Base-by-base conservation (phyloP, 2,113 vertebrate genomes). In the Myrmecophaga tridactyla region DNA sequence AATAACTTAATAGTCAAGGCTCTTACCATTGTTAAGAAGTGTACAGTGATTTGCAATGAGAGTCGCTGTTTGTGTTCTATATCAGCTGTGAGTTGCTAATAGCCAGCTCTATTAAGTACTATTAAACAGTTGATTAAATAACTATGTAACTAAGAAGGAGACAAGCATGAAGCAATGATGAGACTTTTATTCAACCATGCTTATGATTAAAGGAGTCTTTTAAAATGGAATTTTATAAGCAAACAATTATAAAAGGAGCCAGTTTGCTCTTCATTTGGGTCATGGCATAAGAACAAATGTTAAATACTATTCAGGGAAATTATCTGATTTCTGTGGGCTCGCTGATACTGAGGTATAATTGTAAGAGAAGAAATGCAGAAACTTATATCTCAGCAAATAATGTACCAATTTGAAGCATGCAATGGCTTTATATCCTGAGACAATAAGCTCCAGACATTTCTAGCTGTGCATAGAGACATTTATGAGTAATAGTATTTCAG, bases 121-220 rank as follows among this genome's bases (percentile, higher is more conserved):
- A 60, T 21, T 46, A 91, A 63, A 65, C 41, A 36, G 15, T 94
- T 92, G 69, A 82, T 77, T 51, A 86, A 77, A 46, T 80, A 80
- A 91, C 56, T 86, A 0, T 36, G 25, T 73, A n/a, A 43, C 14
- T 31, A 46, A 80, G 69, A 29, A 39, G 8, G 84, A 69, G 14
- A 8, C 43, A 18, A 39, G 15, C 21, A 8, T 2, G 31, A 39
- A 73, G 25, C 27, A 21, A 20, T 1, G 27, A 12, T 20, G 53
- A 67, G 48, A n/a, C 21, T 11, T 25, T 80, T 73, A 27, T 75
- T n/a, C 31, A 60, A 10, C 17, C n/a, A 31, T 8, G 14, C 4
- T 48, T 43, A 46, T 29, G 43, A 81, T 92, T 51, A 53, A 81
- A 27, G 63, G 41, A 39, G 9, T 48, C 36, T 87, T 56, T 72